Percentiles rank a stretch among this genome's conserved stretches.
Conservation (phyloP, 1,140 invertebrate species). For the Drosophila equinoxialis region DNA sequence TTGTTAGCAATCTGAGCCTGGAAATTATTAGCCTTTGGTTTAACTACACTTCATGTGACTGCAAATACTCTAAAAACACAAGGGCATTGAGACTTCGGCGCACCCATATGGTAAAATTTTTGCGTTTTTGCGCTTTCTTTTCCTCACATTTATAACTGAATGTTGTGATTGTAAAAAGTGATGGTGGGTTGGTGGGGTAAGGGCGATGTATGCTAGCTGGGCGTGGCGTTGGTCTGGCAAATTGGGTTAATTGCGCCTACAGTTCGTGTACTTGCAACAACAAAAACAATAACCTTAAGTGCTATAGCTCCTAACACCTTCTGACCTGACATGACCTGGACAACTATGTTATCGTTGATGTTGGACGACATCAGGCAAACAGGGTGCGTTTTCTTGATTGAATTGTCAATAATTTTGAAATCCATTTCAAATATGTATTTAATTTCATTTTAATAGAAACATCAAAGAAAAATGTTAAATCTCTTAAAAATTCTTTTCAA, state of each 20-base stretch:
- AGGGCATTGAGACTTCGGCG: neutral
- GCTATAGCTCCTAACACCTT: conserved; percentile 48
- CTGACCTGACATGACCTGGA: conserved; percentile 60
- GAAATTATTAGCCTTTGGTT: too few species aligned
- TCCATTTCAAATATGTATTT: too few species aligned
- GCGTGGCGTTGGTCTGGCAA: conserved; percentile 30
- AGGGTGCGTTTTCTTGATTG: conserved; percentile 11
- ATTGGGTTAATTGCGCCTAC: conserved; percentile 70
- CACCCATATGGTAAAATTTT: neutral
- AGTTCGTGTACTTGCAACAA: conserved; percentile 21
- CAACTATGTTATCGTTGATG: conserved; percentile 60
- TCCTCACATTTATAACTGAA: conserved; percentile 68
- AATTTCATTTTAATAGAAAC: too few species aligned
- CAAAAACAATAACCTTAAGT: conserved; percentile 18
- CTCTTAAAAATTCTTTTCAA: too few species aligned
- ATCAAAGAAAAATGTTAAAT: too few species aligned
- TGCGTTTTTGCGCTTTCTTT: neutral
- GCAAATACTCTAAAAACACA: neutral
- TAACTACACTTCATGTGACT: too few species aligned
- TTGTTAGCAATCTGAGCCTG: too few species aligned
- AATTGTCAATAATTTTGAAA: neutral
- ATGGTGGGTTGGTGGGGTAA: neutral
- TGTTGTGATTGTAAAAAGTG: conserved; percentile 57
- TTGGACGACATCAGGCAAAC: conserved; percentile 7
- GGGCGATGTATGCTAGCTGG: neutral